These are phyloP conservation scores for Lynx canadensis DNA, from an alignment of 2,113 vertebrate genomes.

Conservation along the genomic window DNA sequence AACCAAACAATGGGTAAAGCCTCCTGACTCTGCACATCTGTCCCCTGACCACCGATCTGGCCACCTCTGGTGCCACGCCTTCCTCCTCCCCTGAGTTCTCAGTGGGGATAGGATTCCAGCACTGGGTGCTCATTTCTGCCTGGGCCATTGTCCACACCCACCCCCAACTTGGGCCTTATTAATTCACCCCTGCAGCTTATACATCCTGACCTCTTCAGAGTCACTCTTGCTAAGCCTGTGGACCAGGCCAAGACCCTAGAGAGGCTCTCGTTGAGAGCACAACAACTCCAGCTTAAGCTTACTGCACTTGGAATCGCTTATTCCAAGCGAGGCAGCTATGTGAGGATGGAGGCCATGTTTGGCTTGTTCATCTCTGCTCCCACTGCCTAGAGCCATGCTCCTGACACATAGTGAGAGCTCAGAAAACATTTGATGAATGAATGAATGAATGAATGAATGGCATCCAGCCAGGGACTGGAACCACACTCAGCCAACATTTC, in stretches of 20 bases:
- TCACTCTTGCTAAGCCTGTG: background rate
- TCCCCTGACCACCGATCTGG: background rate
- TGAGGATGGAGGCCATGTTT: background rate
- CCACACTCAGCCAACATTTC: background rate
- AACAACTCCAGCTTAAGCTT: background rate
- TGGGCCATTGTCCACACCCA: background rate
- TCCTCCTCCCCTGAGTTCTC: background rate
- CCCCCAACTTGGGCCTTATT: rapidly evolving
- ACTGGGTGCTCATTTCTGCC: background rate
- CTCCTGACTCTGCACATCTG: background rate
- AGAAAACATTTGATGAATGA: background rate
- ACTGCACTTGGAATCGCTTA: background rate
- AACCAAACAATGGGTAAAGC: too few species aligned
- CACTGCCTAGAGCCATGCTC: background rate
- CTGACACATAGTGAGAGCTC: background rate
- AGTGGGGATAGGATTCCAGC: background rate
- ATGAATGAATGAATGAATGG: background rate
- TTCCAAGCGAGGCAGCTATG: background rate
- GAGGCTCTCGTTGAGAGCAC: background rate
- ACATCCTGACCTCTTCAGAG: background rate
- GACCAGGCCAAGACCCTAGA: background rate
- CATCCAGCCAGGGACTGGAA: background rate
- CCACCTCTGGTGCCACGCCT: background rate
- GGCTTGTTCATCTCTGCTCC: background rate
- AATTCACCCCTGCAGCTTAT: background rate